Evolutionary conservation across 2,888 invertebrate genomes (phyloP), one percentile per base, ranked within the genome.

Genomic region (Agriopis aurantiaria): DNA sequence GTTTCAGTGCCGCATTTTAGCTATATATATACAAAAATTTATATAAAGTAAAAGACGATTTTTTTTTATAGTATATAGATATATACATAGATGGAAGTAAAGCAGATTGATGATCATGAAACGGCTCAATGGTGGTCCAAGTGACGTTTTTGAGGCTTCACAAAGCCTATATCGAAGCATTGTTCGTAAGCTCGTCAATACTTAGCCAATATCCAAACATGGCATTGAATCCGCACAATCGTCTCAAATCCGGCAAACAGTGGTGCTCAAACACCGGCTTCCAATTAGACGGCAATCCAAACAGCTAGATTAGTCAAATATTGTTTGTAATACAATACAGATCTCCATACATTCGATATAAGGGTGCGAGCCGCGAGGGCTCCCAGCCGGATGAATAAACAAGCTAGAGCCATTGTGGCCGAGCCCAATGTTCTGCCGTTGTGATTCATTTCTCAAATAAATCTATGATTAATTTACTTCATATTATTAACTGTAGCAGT

Each of bases 301-400:
- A 88, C 87, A 88, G 81, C 82, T 83, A 86, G 89, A 91, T 90
- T 89, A 90, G 86, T 83, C 87, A 89, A 90, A 90, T 89, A 90
- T 88, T 90, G 90, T 90, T 90, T 88, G 85, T 86, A 82, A 82
- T 85, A 88, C 89, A 89, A 89, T 90, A 85, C 88, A 78, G 83
- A 88, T 89, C 86, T 89, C 87, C 85, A 90, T 89, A 88, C 88
- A 90, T 88, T 74, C 81, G 81, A 83, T 88, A 88, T 90, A 86
- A 88, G 86, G 84, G 83, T 80, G 79, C 78, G n/a, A n/a, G n/a
- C n/a, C n/a, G n/a, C n/a, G 78, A 77, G 75, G 55, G 72, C 74
- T 68, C 45, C 57, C 53, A 66, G 58, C 59, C 58, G 79, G 81
- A 82, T 81, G 80, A 76, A 80, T 75, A 68, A 73, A 75, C 74